Base-by-base conservation (phyloP, 2,113 vertebrate genomes). In the Diglossa brunneiventris region DNA sequence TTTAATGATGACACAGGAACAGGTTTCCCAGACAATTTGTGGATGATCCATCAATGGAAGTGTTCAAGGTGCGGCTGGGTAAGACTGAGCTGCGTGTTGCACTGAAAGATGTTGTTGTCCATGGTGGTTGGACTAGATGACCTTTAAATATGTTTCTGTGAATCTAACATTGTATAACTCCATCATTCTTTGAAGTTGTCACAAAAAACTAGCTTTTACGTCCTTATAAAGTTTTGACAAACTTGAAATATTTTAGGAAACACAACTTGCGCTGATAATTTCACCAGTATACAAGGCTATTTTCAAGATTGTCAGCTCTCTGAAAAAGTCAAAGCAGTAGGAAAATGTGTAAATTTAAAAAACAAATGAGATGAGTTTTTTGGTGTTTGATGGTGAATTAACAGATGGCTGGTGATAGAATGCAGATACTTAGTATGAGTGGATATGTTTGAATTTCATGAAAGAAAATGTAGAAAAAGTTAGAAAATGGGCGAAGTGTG, bases 341-440 rank as follows among this genome's bases (percentile, higher is more conserved):
- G 70, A 83, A 90, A 95, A 30, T 28, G 72, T 66, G 55, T 86
- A 79, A 96, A 92, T 96, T 87, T 92, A 76, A 81, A 91, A 96
- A 96, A 50, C 26, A 89, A 96, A 95, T 91, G 26, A 92, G 19
- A 88, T 78, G 67, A 20, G 8, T 55, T 95, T 75, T 89, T 77
- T 69, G 17, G 22, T 90, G 19, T 81, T 90, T 92, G 53, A 22
- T 91, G 42, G 37, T 42, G 27, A 24, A 87, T 83, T 87, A 90
- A 77, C 89, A 97, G 85, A 94, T 97, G 95, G 84, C 22, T 95
- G 66, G n/a, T 85, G 37, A 68, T 95, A 44, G 53, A 92, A 76
- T 90, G 56, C 52, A 91, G 49, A 95, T 92, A 95, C 59, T 59
- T 78, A 53, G 53, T 81, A 76, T 83, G 47, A 77, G 39, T 68